A percentile compares a stretch with the other conserved stretches of the same genome.
Evolutionary conservation across 2,888 invertebrate species (phyloP).

Genomic region (Prenolepis imparis): DNA sequence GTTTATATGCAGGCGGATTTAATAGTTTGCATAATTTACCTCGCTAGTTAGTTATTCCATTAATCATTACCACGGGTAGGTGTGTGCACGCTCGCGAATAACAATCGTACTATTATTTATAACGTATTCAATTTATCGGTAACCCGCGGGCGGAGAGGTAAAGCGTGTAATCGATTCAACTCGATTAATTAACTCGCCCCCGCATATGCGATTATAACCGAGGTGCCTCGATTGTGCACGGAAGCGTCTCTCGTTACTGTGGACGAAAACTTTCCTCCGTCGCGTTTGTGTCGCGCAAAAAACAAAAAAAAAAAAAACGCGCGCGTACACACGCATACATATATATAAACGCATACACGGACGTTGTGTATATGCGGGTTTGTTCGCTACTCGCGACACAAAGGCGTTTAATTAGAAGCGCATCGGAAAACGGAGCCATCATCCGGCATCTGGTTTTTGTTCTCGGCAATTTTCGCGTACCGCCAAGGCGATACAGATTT

Average conservation of each 20-base stretch:
- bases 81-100: constrained; percentile 70
- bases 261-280: constrained; percentile 40
- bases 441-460: constrained; percentile 47
- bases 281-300: constrained; percentile 37
- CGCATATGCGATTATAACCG: constrained; percentile 52
- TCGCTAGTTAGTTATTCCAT: constrained; percentile 75
- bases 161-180: constrained; percentile 69
- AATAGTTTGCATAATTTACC: constrained; percentile 77
- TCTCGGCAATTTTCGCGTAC: constrained; percentile 52
- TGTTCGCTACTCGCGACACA: constrained; percentile 39
- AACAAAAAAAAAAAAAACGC: neutral
- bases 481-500: constrained; percentile 50
- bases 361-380: constrained; percentile 30
- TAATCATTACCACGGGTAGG: constrained; percentile 67
- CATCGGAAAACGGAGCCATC: constrained; percentile 54
- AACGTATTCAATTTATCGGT: constrained; percentile 71
- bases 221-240: constrained; percentile 39
- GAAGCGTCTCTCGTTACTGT: constrained; percentile 33
- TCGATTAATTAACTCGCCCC: constrained; percentile 72
- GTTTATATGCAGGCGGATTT: constrained; percentile 71
- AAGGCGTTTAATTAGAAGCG: constrained; percentile 57
- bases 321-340: neutral
- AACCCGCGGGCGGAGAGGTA: constrained; percentile 57
- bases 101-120: constrained; percentile 75
- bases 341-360: neutral